phyloP scores from a whole-genome alignment of 2,113 vertebrate species.

The Urocolius indicus region DNA sequence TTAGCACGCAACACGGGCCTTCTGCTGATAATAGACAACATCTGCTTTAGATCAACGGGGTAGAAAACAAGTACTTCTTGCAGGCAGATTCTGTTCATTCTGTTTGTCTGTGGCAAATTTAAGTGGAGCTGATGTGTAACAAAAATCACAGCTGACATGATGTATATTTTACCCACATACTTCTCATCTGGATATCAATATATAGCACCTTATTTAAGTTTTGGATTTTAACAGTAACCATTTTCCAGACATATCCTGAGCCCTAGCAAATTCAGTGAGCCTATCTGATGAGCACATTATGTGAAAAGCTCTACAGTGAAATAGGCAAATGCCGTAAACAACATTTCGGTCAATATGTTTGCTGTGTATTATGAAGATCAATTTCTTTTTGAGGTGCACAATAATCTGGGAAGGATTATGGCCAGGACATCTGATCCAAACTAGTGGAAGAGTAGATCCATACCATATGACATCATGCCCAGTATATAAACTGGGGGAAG shows the following conservation, averaged over 20 bases:
- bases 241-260: not conserved
- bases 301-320: not conserved
- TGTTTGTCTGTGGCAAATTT: not conserved
- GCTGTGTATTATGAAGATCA: not conserved
- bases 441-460: too few relatives aligned
- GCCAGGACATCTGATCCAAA: too few relatives aligned
- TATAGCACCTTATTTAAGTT: not conserved
- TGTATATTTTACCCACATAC: not conserved
- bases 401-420: too few relatives aligned
- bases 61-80: not conserved
- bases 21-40: conserved; percentile 21
- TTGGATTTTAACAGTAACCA: not conserved
- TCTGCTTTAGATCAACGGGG: conserved; percentile 45
- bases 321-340: not conserved
- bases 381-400: not conserved
- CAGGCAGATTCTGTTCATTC: not conserved
- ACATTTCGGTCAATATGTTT: not conserved
- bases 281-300: not conserved
- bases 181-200: not conserved
- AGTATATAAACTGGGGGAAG: too few relatives aligned
- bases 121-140: not conserved
- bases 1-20: not conserved
- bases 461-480: too few relatives aligned
- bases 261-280: not conserved
- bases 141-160: not conserved